A percentile compares a stretch with the other conserved stretches of the same genome.
Conservation (phyloP, 2,888 invertebrate genomes). For the Plebejus argus region DNA sequence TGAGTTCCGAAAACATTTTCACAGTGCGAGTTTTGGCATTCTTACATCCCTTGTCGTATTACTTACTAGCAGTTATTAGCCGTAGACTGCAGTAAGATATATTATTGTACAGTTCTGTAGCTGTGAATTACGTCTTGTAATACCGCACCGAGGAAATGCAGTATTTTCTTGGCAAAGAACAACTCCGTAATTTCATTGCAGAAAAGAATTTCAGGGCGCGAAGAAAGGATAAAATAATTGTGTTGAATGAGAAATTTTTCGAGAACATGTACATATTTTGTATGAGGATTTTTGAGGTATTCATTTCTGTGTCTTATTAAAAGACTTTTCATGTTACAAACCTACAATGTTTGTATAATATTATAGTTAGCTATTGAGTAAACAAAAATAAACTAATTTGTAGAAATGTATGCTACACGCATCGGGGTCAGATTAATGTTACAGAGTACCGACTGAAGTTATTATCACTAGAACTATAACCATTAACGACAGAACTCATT, state of each 20-base stretch:
- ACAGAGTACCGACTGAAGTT: too few species aligned
- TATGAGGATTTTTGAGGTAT: neutral
- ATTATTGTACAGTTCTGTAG: neutral
- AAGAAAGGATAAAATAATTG: neutral
- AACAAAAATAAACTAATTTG: too few species aligned
- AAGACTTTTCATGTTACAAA: too few species aligned
- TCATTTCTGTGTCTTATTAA: neutral
- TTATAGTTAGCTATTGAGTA: too few species aligned
- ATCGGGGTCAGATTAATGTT: too few species aligned
- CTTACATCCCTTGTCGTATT: neutral
- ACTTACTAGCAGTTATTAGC: neutral
- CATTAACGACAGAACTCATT: too few species aligned
- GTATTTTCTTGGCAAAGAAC: slow-evolving; percentile 15
- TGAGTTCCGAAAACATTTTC: neutral
- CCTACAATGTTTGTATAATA: too few species aligned
- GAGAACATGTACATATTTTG: neutral
- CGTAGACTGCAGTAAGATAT: neutral
- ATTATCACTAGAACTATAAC: too few species aligned
- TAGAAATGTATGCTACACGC: too few species aligned
- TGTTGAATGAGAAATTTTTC: neutral
- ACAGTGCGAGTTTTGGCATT: neutral
- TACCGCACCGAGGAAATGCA: slow-evolving; percentile 27
- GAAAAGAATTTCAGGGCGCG: neutral
- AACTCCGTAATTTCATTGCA: neutral
- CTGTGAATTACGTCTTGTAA: slow-evolving; percentile 1